Evolutionary conservation across 2,113 vertebrate genomes (phyloP), one percentile per base, ranked within the genome.

Genomic region (Hirundichthys speculiger): DNA sequence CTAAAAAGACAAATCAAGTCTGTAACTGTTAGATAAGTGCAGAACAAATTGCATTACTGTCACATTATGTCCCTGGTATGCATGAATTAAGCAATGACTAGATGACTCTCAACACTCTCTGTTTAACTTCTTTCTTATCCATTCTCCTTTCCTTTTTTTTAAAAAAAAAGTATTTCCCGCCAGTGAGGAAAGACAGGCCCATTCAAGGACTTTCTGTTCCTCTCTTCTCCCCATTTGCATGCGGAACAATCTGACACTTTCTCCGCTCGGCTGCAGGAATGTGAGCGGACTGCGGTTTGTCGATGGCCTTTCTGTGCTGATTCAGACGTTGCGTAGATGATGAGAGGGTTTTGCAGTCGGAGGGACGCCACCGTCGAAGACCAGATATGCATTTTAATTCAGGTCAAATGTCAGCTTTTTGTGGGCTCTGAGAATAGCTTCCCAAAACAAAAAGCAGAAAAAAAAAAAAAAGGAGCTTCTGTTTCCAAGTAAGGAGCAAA

Each of bases 21-120:
- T 77, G 73, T 79, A 80, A 88, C 86, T 76, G 79, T 77, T 76
- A 83, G 85, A 85, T 85, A 75, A 89, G 89, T 88, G 82, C 55
- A 85, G 79, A 86, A 83, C 84, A 88, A 90, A 90, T 90, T 89
- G 65, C 84, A 90, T 91, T 89, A 90, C 88, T 90, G 90, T 90
- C 86, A 87, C 86, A 87, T 91, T 88, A 88, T 85, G 85, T 88
- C 69, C 27, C 53, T 62, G 66, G 77, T 85, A 89, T 86, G 87
- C 88, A 91, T 86, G 79, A 86, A 89, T 90, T 88, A 89, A 77
- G 67, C 68, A 71, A 62, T 83, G 77, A 69, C 82, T 75, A 70
- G 55, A 56, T 48, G 69, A 82, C 79, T 85, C 67, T 66, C 51
- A 68, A 42, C 49, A 47, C 57, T 66, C 46, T 39, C 42, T 60